Base-by-base conservation (phyloP, 2,113 vertebrate genomes). In the Tauraco erythrolophus region DNA sequence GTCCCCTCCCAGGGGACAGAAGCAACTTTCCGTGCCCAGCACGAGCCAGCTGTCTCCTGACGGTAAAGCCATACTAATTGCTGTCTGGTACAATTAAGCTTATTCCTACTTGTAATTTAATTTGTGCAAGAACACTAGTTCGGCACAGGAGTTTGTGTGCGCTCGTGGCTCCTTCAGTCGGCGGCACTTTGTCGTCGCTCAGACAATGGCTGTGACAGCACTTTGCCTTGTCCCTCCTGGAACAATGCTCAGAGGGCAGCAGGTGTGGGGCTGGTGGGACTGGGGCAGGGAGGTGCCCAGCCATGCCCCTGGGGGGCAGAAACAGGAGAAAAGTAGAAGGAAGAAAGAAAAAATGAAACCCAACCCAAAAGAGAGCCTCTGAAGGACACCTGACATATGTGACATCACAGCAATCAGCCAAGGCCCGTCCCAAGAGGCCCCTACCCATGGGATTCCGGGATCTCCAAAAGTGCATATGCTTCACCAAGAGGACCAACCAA, bases 171-270 rank as follows among this genome's bases (percentile, higher is more conserved):
- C 64, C 69, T 60, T 45, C 56, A 50, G 2, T 14, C 9, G 61
- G 31, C 2, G 1, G 60, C 30, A 7, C 45, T 58, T 37, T 3
- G 33, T 9, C n/a, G 50, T 19, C 16, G 3, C 43, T 54, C 27
- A 6, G 50, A 22, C 19, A 46, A 4, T 0, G 45, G 35, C 54
- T 19, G 33, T 1, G 1, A 5, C 2, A 11, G 19, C 9, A 41
- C 46, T 88, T 25, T 7, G 7, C 13, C 74, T 27, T 3, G 0
- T 24, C 41, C 51, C 51, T 51, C 57, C 53, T 30, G 60, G 46
- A 30, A 4, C 0, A 6, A 25, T 3, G n/a, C 65, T 89, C n/a
- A 13, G 65, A 46, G 66, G 41, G 41, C 61, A 60, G 46, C 5
- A 7, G 50, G 48, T 2, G 0, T 21, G 2, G 33, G 57, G 45